phyloP scores from a whole-genome alignment of 1,140 invertebrate species.

The Amyelois transitella region DNA sequence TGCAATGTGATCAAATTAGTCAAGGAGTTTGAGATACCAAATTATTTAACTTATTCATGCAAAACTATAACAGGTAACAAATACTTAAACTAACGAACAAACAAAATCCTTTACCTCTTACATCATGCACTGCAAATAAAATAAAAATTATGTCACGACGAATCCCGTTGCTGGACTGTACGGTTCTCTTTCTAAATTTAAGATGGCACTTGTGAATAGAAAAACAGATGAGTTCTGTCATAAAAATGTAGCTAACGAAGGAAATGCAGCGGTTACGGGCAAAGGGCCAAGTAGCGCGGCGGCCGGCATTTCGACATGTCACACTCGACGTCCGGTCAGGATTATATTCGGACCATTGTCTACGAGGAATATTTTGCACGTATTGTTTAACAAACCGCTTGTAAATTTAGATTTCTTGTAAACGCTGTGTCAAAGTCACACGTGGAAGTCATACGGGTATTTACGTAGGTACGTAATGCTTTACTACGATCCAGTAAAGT shows the following conservation, averaged over 20 bases:
- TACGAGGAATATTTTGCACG: background rate
- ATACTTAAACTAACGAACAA: background rate
- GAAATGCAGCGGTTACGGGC: constrained; percentile 44
- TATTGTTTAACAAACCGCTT: background rate
- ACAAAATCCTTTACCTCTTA: background rate
- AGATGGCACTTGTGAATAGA: constrained; percentile 1
- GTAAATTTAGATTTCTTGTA: background rate
- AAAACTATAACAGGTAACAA: too few species aligned
- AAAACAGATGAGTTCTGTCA: constrained; percentile 32
- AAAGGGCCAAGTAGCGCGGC: constrained; percentile 44
- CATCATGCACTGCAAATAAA: background rate
- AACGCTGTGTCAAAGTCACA: background rate
- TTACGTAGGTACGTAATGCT: too few species aligned
- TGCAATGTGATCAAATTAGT: too few species aligned
- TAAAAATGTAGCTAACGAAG: constrained; percentile 44
- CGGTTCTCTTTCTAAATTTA: background rate
- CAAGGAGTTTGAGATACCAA: too few species aligned
- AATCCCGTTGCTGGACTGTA: background rate
- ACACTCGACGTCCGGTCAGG: constrained; percentile 10
- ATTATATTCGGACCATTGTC: background rate
- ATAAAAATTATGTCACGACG: background rate
- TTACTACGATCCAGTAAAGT: too few species aligned
- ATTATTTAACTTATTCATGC: too few species aligned
- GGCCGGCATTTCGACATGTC: constrained; percentile 50
- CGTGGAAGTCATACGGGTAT: too few species aligned